A percentile compares a stretch with the other conserved stretches of the same genome.
phyloP scores from a whole-genome alignment of 2,888 invertebrate genomes.

The Rhingia rostrata region DNA sequence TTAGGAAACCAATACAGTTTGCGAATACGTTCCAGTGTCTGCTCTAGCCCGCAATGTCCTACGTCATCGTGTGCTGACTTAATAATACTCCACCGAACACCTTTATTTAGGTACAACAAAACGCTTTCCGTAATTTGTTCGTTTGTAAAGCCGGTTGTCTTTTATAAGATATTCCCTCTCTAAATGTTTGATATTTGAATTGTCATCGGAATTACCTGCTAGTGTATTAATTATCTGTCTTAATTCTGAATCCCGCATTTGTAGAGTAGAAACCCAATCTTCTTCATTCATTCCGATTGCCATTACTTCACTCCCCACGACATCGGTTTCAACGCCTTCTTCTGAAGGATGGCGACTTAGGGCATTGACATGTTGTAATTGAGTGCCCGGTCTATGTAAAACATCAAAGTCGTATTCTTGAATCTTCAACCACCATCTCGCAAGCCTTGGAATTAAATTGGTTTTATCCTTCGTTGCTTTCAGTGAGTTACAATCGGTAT shows the following conservation, averaged over 20 bases:
- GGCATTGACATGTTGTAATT: slow-evolving; percentile 24
- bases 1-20: neutral
- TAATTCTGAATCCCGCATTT: slow-evolving; percentile 17
- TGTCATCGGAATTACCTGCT: neutral
- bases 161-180: slow-evolving; percentile 37
- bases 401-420: slow-evolving; percentile 7
- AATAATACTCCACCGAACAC: slow-evolving; percentile 39
- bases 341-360: slow-evolving; percentile 19
- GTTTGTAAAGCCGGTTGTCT: slow-evolving; percentile 34
- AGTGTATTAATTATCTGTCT: slow-evolving; percentile 20
- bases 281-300: slow-evolving; percentile 33
- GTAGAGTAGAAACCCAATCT: slow-evolving; percentile 56
- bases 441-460: slow-evolving; percentile 17
- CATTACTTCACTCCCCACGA: slow-evolving; percentile 33
- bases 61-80: slow-evolving; percentile 24
- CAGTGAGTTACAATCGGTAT: slow-evolving; percentile 1
- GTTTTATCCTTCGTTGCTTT: slow-evolving; percentile 29
- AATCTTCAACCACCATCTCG: slow-evolving; percentile 26
- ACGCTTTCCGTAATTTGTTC: slow-evolving; percentile 21
- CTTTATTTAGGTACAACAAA: slow-evolving; percentile 36
- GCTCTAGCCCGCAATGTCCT: slow-evolving; percentile 50
- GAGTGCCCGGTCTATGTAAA: slow-evolving; percentile 6
- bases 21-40: slow-evolving; percentile 24
- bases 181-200: neutral
- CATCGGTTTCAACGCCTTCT: slow-evolving; percentile 19